Evolutionary conservation across 2,888 invertebrate species (phyloP).

Genomic region (Caradrina clavipalpis): DNA sequence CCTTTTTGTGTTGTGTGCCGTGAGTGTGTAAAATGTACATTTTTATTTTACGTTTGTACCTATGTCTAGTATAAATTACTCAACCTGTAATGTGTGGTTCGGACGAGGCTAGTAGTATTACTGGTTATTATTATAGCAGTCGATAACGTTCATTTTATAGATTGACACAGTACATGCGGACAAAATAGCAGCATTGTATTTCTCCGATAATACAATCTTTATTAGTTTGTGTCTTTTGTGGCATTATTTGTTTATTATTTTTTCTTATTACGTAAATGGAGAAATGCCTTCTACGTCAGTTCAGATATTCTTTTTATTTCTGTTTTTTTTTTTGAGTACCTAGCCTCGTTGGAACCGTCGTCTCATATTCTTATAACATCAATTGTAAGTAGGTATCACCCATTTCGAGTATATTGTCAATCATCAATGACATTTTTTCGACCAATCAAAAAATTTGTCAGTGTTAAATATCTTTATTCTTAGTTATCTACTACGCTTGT

Average conservation of each 20-base stretch:
- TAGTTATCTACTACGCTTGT: constrained; percentile 51
- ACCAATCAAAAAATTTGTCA: constrained; percentile 30
- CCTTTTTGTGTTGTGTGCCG: constrained; percentile 83
- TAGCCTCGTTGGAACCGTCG: constrained; percentile 47
- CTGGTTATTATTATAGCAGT: constrained; percentile 13
- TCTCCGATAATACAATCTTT: constrained; percentile 24
- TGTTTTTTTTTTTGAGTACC: constrained; percentile 3
- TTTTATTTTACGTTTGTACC: constrained; percentile 81
- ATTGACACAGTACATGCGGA: constrained; percentile 3
- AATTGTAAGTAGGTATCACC: constrained; percentile 59
- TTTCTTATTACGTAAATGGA: neutral
- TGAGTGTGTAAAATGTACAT: constrained; percentile 81
- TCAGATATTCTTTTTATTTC: neutral
- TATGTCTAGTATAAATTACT: constrained; percentile 77
- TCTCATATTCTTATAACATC: constrained; percentile 52
- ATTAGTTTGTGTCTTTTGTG: neutral
- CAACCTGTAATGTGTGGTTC: constrained; percentile 62
- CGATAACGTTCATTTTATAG: constrained; percentile 14
- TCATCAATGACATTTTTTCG: constrained; percentile 35
- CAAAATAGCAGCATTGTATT: constrained; percentile 1
- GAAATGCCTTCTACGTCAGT: neutral
- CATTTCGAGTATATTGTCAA: constrained; percentile 42
- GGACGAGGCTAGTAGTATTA: constrained; percentile 47
- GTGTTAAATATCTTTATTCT: constrained; percentile 36
- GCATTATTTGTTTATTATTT: constrained; percentile 1